phyloP scores from a whole-genome alignment of 1,140 invertebrate species.

The Cotesia typhae region DNA sequence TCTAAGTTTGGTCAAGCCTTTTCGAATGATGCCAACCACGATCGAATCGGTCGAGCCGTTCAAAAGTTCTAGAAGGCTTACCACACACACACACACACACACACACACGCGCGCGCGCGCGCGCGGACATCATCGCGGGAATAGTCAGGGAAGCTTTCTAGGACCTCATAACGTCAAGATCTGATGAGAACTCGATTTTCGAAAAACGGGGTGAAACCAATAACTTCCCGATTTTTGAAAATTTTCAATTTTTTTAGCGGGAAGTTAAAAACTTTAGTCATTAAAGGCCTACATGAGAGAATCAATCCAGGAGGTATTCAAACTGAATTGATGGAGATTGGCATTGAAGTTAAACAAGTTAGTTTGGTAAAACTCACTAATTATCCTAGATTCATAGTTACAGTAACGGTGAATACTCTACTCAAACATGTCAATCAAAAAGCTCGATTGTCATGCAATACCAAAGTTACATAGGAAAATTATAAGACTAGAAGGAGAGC shows the following conservation, averaged over 20 bases:
- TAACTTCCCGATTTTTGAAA: conserved; percentile 14
- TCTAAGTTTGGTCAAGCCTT: too few relatives aligned
- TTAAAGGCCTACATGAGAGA: conserved; percentile 30
- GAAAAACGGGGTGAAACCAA: neutral
- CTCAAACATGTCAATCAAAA: conserved; percentile 27
- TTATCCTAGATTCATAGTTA: conserved; percentile 37
- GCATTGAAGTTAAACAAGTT: neutral
- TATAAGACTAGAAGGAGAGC: conserved; percentile 42
- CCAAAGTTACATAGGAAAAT: conserved; percentile 44
- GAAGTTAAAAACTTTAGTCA: conserved; percentile 37
- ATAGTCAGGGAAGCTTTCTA: too few relatives aligned
- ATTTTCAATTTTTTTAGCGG: neutral
- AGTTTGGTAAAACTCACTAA: conserved; percentile 38
- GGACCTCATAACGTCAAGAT: too few relatives aligned
- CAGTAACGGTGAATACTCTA: neutral
- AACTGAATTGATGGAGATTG: conserved; percentile 25
- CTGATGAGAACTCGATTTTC: too few relatives aligned
- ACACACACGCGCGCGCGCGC: too few relatives aligned
- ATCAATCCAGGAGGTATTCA: conserved; percentile 7
- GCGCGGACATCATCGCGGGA: too few relatives aligned
- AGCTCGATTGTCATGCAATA: conserved; percentile 28
- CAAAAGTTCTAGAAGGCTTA: too few relatives aligned
- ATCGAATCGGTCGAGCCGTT: too few relatives aligned
- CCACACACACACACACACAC: too few relatives aligned
- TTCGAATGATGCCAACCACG: too few relatives aligned